These are phyloP conservation scores for Chaetops frenatus DNA, from an alignment of 2,113 vertebrate genomes.

Conservation along the genomic window DNA sequence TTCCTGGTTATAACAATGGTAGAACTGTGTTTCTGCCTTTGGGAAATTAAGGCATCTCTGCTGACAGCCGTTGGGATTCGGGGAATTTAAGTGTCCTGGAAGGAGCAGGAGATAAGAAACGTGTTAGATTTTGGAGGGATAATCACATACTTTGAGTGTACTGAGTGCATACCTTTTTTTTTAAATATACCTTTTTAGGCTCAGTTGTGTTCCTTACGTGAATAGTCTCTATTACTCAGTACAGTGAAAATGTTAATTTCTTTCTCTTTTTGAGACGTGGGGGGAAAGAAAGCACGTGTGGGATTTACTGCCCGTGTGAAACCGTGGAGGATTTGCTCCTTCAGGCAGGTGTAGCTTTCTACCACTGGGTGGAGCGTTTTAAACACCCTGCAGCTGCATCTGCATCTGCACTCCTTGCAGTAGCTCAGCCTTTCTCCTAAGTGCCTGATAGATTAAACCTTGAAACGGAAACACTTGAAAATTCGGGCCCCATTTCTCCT, in stretches of 20 bases:
- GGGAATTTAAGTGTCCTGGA: background rate
- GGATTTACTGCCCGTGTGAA: rapidly evolving
- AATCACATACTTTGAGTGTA: background rate
- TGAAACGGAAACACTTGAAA: background rate
- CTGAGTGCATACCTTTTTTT: background rate
- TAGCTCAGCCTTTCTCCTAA: background rate
- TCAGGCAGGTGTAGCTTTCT: background rate
- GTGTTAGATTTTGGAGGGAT: background rate
- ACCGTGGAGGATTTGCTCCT: rapidly evolving
- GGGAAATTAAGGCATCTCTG: background rate
- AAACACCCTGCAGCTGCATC: background rate
- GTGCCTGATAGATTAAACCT: background rate
- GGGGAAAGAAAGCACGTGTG: background rate
- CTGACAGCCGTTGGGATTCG: background rate
- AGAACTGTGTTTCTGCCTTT: background rate
- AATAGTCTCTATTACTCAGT: background rate
- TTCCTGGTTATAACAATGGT: background rate
- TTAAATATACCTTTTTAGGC: background rate
- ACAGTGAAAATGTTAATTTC: background rate
- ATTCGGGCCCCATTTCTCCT: background rate
- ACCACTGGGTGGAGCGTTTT: conserved; percentile 12
- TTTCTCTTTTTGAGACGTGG: background rate
- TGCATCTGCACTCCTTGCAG: rapidly evolving
- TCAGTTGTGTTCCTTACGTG: background rate
- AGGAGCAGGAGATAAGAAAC: background rate